Percentiles rank a stretch among this genome's conserved stretches.
phyloP scores from a whole-genome alignment of 2,888 invertebrate species.

The Phalangium opilio region DNA sequence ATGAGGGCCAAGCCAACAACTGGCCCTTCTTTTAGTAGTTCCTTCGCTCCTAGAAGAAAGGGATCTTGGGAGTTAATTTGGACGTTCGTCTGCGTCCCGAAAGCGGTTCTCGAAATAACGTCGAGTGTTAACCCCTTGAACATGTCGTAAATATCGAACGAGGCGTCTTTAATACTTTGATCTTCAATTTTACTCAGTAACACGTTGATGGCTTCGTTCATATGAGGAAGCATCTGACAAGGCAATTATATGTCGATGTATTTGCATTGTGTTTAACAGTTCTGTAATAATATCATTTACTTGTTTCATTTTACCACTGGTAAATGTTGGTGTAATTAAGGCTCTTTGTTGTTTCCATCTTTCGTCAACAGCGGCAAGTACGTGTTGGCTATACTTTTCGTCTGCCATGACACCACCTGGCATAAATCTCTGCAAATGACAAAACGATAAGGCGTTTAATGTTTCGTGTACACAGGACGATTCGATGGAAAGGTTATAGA shows the following conservation, averaged over 20 bases:
- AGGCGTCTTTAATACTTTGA: constrained; percentile 19
- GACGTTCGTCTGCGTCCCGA: constrained; percentile 33
- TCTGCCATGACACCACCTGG: too few species aligned
- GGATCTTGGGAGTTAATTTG: constrained; percentile 30
- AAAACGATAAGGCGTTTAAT: too few species aligned
- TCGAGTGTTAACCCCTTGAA: constrained; percentile 37
- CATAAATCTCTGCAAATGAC: too few species aligned
- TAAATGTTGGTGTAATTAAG: constrained; percentile 36
- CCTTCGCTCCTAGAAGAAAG: constrained; percentile 23
- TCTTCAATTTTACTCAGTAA: constrained; percentile 18
- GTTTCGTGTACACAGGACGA: too few species aligned
- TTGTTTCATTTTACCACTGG: constrained; percentile 34
- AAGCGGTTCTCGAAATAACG: constrained; percentile 35
- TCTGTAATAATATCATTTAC: constrained; percentile 19
- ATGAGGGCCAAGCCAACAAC: too few species aligned
- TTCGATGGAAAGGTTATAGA: too few species aligned
- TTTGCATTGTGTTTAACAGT: too few species aligned
- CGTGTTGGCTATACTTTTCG: too few species aligned
- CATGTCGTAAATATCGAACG: constrained; percentile 31
- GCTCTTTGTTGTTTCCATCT: constrained; percentile 38
- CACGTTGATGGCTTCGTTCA: not conserved
- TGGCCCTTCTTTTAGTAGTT: not conserved
- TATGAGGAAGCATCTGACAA: not conserved
- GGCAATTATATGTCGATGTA: too few species aligned
- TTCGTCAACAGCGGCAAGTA: too few species aligned